A percentile compares a stretch with the other conserved stretches of the same genome.
phyloP scores from a whole-genome alignment of 2,797 vertebrate species.

The Arnoldichthys spilopterus region DNA sequence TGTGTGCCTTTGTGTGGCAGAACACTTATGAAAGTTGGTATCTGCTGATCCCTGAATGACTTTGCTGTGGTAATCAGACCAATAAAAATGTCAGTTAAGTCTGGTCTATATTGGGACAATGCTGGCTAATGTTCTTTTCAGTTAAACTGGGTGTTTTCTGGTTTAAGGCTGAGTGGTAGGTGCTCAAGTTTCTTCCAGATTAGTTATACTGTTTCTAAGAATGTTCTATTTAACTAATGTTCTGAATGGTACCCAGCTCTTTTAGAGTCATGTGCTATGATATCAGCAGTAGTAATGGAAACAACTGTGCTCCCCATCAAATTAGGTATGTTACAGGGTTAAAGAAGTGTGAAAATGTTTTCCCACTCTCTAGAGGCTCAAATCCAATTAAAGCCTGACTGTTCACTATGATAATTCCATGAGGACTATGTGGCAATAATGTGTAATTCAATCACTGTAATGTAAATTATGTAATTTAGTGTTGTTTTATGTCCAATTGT shows the following conservation, averaged over 20 bases:
- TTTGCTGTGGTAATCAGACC: slow-evolving; percentile 30
- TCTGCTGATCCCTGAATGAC: slow-evolving; percentile 43
- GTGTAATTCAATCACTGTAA: not conserved
- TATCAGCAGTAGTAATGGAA: slow-evolving; percentile 39
- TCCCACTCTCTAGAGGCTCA: slow-evolving; percentile 4
- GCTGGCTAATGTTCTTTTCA: slow-evolving; percentile 8
- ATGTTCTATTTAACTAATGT: slow-evolving; percentile 19
- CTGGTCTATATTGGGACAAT: slow-evolving; percentile 18
- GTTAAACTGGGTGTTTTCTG: not conserved
- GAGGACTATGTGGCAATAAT: not conserved
- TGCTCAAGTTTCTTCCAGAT: slow-evolving; percentile 7
- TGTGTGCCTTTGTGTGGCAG: slow-evolving; percentile 37
- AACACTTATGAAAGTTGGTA: slow-evolving; percentile 18
- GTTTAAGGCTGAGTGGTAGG: not conserved
- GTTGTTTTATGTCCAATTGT: not conserved
- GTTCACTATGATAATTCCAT: slow-evolving; percentile 15
- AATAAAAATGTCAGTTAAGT: slow-evolving; percentile 49
- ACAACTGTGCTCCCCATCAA: slow-evolving; percentile 40
- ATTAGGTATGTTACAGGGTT: slow-evolving; percentile 30
- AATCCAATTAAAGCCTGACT: not conserved
- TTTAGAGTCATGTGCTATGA: slow-evolving; percentile 26
- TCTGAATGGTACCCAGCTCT: slow-evolving; percentile 19
- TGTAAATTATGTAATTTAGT: not conserved
- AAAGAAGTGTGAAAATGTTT: slow-evolving; percentile 31
- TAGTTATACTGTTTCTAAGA: slow-evolving; percentile 17